phyloP scores from a whole-genome alignment of 1,140 invertebrate species.

The Nymphalis io region DNA sequence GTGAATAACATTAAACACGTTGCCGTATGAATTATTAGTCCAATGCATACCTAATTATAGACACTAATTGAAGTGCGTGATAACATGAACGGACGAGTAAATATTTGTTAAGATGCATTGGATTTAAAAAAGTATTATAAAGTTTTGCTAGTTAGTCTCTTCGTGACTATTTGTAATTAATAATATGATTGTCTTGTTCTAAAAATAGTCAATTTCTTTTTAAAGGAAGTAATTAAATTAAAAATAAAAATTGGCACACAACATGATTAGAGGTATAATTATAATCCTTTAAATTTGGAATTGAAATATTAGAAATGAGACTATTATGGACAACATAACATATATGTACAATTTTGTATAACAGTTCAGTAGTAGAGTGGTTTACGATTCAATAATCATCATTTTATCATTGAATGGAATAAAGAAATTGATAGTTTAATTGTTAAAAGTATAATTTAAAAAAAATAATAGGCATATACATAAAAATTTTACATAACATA shows the following conservation, averaged over 20 bases:
- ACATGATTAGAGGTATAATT: no score
- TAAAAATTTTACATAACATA: no score
- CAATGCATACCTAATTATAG: slow-evolving; percentile 58
- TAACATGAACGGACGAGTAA: slow-evolving; percentile 52
- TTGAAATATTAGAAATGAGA: no score
- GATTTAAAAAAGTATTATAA: slow-evolving; percentile 2
- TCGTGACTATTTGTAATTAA: background rate
- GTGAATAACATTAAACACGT: slow-evolving; percentile 66
- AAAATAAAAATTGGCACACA: background rate
- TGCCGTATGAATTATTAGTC: slow-evolving; percentile 54
- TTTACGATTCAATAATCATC: no score
- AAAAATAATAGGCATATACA: no score
- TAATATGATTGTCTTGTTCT: background rate
- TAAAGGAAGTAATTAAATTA: background rate
- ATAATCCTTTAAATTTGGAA: no score
- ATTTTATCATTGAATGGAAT: no score
- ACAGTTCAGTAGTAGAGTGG: no score
- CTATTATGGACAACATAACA: no score
- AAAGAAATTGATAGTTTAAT: no score
- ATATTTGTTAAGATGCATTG: slow-evolving; percentile 45
- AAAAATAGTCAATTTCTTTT: background rate
- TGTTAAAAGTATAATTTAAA: no score
- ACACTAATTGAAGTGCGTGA: slow-evolving; percentile 51
- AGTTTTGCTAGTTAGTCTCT: background rate
- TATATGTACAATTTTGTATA: no score